Conservation (phyloP, 2,888 invertebrate genomes). For the Gryllus longicercus region DNA sequence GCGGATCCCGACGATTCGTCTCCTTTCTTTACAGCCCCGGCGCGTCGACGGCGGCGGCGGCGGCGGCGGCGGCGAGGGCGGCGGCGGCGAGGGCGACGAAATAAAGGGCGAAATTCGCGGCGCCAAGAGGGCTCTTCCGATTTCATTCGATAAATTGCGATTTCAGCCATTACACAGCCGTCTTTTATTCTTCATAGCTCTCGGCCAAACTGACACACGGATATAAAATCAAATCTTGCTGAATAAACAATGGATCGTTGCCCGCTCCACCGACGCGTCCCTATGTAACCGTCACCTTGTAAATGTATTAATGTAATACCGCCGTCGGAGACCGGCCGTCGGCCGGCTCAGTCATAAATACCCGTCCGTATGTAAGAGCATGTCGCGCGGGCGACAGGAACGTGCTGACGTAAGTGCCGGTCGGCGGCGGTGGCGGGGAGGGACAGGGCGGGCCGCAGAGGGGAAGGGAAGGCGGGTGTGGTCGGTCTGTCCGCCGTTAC, state of each 20-base stretch:
- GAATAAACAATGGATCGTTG: conserved; percentile 6
- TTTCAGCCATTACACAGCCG: neutral
- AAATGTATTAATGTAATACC: neutral
- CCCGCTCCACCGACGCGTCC: neutral
- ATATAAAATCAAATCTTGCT: conserved; percentile 11
- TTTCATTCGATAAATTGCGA: neutral
- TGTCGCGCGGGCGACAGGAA: neutral
- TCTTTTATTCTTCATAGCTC: neutral
- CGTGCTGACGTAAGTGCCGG: conserved; percentile 17
- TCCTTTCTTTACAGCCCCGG: too few species aligned
- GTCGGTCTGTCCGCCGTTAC: conserved; percentile 7
- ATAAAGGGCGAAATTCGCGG: too few species aligned
- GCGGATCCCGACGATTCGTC: too few species aligned
- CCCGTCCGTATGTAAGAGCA: neutral
- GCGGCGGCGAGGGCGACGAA: too few species aligned
- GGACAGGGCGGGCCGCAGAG: neutral
- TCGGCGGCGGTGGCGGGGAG: neutral
- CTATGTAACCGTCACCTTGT: neutral
- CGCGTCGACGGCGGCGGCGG: too few species aligned
- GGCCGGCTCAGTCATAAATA: neutral
- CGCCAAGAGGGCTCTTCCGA: neutral
- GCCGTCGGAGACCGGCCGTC: neutral
- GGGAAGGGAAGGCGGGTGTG: neutral
- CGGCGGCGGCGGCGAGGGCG: too few species aligned
- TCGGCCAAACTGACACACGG: conserved; percentile 3